These are phyloP conservation scores for Prostheceraeus crozeri DNA, from an alignment of 2,888 invertebrate species.

Conservation along the genomic window DNA sequence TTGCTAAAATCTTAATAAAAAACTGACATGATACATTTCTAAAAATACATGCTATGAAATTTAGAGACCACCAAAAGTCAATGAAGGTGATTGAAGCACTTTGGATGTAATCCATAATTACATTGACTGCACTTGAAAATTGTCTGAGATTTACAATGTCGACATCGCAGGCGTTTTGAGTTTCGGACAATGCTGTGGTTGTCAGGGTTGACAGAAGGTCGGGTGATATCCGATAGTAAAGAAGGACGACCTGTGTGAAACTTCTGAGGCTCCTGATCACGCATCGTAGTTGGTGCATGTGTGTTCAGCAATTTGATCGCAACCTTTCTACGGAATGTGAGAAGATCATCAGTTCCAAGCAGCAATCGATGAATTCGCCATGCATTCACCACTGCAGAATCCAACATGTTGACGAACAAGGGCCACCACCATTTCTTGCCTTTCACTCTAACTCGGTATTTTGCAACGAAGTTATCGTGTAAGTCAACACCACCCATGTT, in stretches of 20 bases:
- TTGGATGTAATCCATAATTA: conserved; percentile 12
- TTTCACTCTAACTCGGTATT: too few species aligned
- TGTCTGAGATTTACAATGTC: not conserved
- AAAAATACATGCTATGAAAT: too few species aligned
- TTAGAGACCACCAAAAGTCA: too few species aligned
- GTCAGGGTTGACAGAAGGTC: not conserved
- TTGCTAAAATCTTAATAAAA: too few species aligned
- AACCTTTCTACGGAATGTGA: conserved; percentile 1
- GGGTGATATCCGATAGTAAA: not conserved
- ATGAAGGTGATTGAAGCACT: too few species aligned
- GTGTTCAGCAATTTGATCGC: not conserved
- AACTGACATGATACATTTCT: too few species aligned
- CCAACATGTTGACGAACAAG: not conserved
- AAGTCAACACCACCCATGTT: not conserved
- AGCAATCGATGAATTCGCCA: conserved; percentile 3
- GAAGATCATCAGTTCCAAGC: not conserved
- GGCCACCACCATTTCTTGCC: too few species aligned
- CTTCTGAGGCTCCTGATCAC: not conserved
- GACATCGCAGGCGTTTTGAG: conserved; percentile 9
- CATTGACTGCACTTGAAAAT: conserved; percentile 16
- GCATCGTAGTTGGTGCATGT: not conserved
- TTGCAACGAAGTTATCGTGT: conserved; percentile 1
- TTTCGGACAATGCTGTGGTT: not conserved
- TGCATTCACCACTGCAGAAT: conserved; percentile 15
- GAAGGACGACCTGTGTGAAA: conserved; percentile 18